Conservation (phyloP, 2,888 invertebrate genomes). For the Phaonia tiefii region DNA sequence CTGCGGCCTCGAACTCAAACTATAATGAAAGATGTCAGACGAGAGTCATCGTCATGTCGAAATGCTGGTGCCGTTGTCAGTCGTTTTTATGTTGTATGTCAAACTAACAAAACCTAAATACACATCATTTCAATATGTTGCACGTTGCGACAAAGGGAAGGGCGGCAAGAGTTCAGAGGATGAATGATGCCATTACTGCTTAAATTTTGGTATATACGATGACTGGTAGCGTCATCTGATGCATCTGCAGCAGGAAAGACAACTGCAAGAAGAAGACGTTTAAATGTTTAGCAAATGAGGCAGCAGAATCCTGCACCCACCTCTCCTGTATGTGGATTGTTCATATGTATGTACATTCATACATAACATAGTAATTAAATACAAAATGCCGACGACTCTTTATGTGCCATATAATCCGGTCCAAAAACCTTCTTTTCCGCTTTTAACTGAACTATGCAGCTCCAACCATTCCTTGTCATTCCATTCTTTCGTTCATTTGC, state of each 20-base stretch:
- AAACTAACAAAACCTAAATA: slow-evolving; percentile 48
- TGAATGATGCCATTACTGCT: background rate
- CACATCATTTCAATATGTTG: slow-evolving; percentile 5
- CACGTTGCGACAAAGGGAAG: slow-evolving; percentile 4
- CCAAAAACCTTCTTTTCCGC: background rate
- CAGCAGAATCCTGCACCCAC: background rate
- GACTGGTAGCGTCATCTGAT: background rate
- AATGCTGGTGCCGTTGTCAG: slow-evolving; percentile 34
- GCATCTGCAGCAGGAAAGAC: background rate
- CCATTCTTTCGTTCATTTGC: background rate
- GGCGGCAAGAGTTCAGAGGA: too few species aligned
- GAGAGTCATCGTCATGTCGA: too few species aligned
- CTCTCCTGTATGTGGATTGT: background rate
- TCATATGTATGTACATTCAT: background rate
- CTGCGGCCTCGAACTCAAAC: background rate
- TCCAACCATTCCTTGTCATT: background rate
- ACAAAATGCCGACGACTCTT: slow-evolving; percentile 14
- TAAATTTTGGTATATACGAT: too few species aligned
- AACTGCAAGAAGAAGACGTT: too few species aligned
- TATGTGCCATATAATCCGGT: background rate
- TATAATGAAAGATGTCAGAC: too few species aligned
- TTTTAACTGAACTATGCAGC: background rate
- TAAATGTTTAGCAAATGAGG: too few species aligned
- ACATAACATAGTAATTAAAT: background rate
- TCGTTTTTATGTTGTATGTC: slow-evolving; percentile 50